Percentiles rank a stretch among this genome's conserved stretches.
phyloP scores from a whole-genome alignment of 2,888 invertebrate genomes.

The Brenthis ino region DNA sequence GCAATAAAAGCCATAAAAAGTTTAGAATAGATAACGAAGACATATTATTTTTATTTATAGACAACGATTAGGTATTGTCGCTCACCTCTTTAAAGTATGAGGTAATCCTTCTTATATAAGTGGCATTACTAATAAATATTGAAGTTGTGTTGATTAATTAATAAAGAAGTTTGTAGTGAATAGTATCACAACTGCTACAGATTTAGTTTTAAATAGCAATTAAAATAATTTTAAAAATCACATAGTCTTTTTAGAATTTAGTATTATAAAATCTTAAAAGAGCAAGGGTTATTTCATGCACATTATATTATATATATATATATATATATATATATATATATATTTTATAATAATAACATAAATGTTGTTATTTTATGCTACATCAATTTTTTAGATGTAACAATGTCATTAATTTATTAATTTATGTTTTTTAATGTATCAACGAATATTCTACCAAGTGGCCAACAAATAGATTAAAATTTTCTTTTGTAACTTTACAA shows the following conservation, averaged over 20 bases:
- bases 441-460: constrained; percentile 36
- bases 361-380: constrained; percentile 4
- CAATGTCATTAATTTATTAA: constrained; percentile 6
- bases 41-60: constrained; percentile 1
- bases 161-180: too few species aligned
- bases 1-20: neutral
- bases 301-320: too few species aligned
- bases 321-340: neutral
- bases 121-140: neutral
- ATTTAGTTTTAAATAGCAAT: too few species aligned
- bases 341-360: neutral
- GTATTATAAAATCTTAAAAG: too few species aligned
- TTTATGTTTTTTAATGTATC: constrained; percentile 21
- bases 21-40: constrained; percentile 2
- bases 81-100: constrained; percentile 11
- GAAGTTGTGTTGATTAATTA: neutral
- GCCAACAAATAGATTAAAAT: constrained; percentile 36
- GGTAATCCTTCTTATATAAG: constrained; percentile 6
- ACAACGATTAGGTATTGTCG: neutral
- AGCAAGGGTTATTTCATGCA: too few species aligned
- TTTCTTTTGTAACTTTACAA: constrained; percentile 23
- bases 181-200: too few species aligned
- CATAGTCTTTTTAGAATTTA: too few species aligned
- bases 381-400: constrained; percentile 20
- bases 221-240: too few species aligned